These are phyloP conservation scores for Agrilus mali DNA, from an alignment of 2,888 invertebrate genomes.

Conservation along the genomic window DNA sequence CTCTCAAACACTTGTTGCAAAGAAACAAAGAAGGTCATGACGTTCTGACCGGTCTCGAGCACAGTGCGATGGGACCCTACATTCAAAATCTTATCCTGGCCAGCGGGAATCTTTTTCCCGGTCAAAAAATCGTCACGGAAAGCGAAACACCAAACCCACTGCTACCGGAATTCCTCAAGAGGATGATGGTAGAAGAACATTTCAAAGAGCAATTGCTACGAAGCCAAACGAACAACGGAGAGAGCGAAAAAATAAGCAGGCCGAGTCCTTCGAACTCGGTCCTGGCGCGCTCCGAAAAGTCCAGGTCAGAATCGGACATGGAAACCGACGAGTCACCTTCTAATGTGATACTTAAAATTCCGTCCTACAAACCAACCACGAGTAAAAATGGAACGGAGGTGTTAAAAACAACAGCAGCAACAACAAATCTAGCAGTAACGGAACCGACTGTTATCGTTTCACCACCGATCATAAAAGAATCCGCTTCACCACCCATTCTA, in stretches of 20 bases:
- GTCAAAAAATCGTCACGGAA: conserved; percentile 25
- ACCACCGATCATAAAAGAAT: conserved; percentile 38
- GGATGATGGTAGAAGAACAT: conserved; percentile 43
- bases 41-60: conserved; percentile 35
- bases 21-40: conserved; percentile 33
- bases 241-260: conserved; percentile 25
- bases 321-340: conserved; percentile 45
- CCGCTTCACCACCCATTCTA: conserved; percentile 41
- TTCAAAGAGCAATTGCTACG: conserved; percentile 22
- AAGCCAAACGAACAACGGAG: conserved; percentile 24
- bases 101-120: conserved; percentile 24
- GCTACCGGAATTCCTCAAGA: conserved; percentile 43
- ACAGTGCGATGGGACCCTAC: conserved; percentile 39
- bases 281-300: conserved; percentile 25
- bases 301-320: conserved; percentile 31
- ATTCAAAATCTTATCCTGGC: conserved; percentile 40
- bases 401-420: conserved; percentile 21
- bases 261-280: conserved; percentile 35
- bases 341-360: conserved; percentile 80
- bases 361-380: conserved; percentile 68
- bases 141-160: conserved; percentile 29
- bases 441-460: conserved; percentile 30
- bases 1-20: conserved; percentile 39
- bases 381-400: conserved; percentile 39
- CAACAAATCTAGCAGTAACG: conserved; percentile 6